Percentiles rank a stretch among this genome's conserved stretches.
Evolutionary conservation across 2,888 invertebrate genomes (phyloP).

Genomic region (Chrysolina haemoptera): DNA sequence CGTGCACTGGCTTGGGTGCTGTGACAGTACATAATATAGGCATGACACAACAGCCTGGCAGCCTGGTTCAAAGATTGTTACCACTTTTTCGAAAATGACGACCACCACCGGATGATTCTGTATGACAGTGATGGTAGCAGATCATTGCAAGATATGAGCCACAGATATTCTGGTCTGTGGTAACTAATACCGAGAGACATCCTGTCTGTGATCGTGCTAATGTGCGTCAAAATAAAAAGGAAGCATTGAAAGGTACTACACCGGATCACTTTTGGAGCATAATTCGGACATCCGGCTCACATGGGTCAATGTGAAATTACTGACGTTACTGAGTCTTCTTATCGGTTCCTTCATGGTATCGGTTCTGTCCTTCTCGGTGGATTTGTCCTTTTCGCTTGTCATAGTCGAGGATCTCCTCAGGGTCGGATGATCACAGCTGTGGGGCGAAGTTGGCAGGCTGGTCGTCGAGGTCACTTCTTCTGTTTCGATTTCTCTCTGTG

Average conservation of each 20-base stretch:
- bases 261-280: slow-evolving; percentile 69
- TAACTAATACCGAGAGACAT: neutral
- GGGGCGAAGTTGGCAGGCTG: slow-evolving; percentile 62
- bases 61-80: no score
- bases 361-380: slow-evolving; percentile 60
- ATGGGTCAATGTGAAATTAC: slow-evolving; percentile 76
- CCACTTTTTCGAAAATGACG: no score
- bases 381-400: slow-evolving; percentile 64
- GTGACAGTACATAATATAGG: no score
- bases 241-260: slow-evolving; percentile 57
- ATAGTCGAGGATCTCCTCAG: slow-evolving; percentile 51
- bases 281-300: slow-evolving; percentile 70
- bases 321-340: slow-evolving; percentile 71
- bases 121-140: no score
- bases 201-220: neutral
- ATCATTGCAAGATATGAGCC: no score
- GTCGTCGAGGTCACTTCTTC: slow-evolving; percentile 59
- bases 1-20: no score
- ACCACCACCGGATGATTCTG: no score
- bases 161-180: neutral
- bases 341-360: slow-evolving; percentile 36
- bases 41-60: no score
- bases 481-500: slow-evolving; percentile 56
- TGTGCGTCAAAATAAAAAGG: slow-evolving; percentile 32
- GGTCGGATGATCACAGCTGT: slow-evolving; percentile 41